A percentile compares a stretch with the other conserved stretches of the same genome.
Conservation (phyloP, 2,797 vertebrate genomes). For the Merluccius polli region DNA sequence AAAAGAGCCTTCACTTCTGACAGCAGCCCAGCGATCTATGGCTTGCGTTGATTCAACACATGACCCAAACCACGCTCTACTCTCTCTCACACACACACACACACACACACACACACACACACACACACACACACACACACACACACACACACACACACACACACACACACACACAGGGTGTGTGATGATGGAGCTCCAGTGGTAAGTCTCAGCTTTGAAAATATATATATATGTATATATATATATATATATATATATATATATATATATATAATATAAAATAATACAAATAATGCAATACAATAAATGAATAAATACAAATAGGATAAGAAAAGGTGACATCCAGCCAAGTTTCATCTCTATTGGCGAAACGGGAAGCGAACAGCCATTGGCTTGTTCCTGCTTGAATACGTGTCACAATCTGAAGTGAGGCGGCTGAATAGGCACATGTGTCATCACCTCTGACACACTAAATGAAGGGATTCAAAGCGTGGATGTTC, state of each 20-base stretch:
- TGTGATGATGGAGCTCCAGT: constrained; percentile 33
- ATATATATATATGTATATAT: no score
- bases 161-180: no score
- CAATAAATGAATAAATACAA: not conserved
- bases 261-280: no score
- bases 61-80: constrained; percentile 37
- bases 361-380: constrained; percentile 34
- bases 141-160: no score
- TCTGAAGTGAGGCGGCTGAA: constrained; percentile 47
- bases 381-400: constrained; percentile 54
- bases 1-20: constrained; percentile 58
- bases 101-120: no score
- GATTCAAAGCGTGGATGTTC: constrained; percentile 57
- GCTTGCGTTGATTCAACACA: constrained; percentile 28
- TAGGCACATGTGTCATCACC: constrained; percentile 55
- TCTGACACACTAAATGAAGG: constrained; percentile 66
- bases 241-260: no score
- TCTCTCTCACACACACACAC: no score
- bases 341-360: constrained; percentile 5
- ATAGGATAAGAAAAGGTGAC: not conserved
- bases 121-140: no score
- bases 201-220: constrained; percentile 37
- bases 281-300: not conserved
- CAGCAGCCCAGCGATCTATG: constrained; percentile 49
- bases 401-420: constrained; percentile 59